A percentile compares a stretch with the other conserved stretches of the same genome.
phyloP scores from a whole-genome alignment of 2,797 vertebrate species.

The Centroberyx gerrardi region DNA sequence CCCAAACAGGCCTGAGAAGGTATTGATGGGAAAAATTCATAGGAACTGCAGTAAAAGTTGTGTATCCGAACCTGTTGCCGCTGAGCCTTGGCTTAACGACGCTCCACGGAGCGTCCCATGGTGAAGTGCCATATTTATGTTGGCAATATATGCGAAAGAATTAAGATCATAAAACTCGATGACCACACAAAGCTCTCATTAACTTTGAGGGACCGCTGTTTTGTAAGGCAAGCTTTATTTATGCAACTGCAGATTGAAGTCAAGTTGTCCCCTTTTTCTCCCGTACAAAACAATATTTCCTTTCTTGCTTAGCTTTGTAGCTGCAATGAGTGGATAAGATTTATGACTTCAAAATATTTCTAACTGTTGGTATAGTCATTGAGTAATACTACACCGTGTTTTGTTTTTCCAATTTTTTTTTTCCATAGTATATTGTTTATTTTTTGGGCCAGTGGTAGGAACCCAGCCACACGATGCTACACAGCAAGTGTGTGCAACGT shows the following conservation, averaged over 20 bases:
- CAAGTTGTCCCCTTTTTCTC: slow-evolving; percentile 64
- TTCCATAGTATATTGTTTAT: slow-evolving; percentile 36
- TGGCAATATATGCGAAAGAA: slow-evolving; percentile 98
- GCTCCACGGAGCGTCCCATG: slow-evolving; percentile 91
- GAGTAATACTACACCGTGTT: slow-evolving; percentile 56
- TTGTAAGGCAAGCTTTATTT: slow-evolving; percentile 74
- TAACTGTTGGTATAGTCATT: slow-evolving; percentile 60
- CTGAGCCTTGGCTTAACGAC: slow-evolving; percentile 89
- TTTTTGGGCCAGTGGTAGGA: slow-evolving; percentile 56
- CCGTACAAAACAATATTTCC: slow-evolving; percentile 76
- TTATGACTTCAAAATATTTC: slow-evolving; percentile 70
- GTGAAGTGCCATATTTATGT: slow-evolving; percentile 96
- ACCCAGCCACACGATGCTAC: slow-evolving; percentile 41
- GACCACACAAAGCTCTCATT: slow-evolving; percentile 95
- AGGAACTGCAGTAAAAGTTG: slow-evolving; percentile 94
- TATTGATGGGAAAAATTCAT: slow-evolving; percentile 93
- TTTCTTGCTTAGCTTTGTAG: slow-evolving; percentile 65
- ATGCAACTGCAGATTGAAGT: slow-evolving; percentile 74
- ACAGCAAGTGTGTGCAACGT: slow-evolving; percentile 50
- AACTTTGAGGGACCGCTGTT: slow-evolving; percentile 79
- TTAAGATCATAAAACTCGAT: slow-evolving; percentile 96
- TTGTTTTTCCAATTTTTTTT: slow-evolving; percentile 53
- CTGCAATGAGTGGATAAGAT: slow-evolving; percentile 58
- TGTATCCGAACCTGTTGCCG: slow-evolving; percentile 94
- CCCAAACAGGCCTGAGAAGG: slow-evolving; percentile 82